A percentile compares a stretch with the other conserved stretches of the same genome.
Evolutionary conservation across 2,797 vertebrate genomes (phyloP).

Genomic region (Sebastes cheni): DNA sequence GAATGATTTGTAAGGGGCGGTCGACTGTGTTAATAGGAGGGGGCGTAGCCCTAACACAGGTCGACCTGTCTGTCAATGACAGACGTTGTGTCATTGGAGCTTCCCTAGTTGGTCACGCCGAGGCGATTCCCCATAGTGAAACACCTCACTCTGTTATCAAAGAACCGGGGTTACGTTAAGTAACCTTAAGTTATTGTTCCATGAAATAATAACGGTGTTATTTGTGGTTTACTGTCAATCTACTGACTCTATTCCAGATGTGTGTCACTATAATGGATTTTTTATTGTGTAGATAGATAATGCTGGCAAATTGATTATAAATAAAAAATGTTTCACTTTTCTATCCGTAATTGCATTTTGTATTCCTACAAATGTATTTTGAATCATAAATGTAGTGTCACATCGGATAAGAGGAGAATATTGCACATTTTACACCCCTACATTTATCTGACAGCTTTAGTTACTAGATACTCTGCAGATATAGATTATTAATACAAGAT

Average conservation of each 20-base stretch:
- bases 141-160: too few species aligned
- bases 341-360: neutral
- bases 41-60: too few species aligned
- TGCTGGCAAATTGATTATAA: neutral
- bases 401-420: neutral
- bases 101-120: too few species aligned
- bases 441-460: neutral
- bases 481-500: neutral
- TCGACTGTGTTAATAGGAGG: too few species aligned
- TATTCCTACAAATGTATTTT: neutral
- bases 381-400: neutral
- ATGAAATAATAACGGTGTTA: neutral
- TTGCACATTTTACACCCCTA: neutral
- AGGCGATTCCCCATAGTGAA: too few species aligned
- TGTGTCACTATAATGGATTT: neutral
- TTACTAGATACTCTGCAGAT: neutral
- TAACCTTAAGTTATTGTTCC: neutral
- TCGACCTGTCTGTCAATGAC: too few species aligned
- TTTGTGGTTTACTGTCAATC: neutral
- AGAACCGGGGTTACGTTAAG: too few species aligned
- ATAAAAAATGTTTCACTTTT: too few species aligned
- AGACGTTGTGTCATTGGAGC: too few species aligned
- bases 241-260: neutral
- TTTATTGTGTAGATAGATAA: neutral
- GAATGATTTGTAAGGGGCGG: too few species aligned